Percentiles rank a stretch among this genome's conserved stretches.
Evolutionary conservation across 1,140 invertebrate species (phyloP).

Genomic region (Phortica variegata): DNA sequence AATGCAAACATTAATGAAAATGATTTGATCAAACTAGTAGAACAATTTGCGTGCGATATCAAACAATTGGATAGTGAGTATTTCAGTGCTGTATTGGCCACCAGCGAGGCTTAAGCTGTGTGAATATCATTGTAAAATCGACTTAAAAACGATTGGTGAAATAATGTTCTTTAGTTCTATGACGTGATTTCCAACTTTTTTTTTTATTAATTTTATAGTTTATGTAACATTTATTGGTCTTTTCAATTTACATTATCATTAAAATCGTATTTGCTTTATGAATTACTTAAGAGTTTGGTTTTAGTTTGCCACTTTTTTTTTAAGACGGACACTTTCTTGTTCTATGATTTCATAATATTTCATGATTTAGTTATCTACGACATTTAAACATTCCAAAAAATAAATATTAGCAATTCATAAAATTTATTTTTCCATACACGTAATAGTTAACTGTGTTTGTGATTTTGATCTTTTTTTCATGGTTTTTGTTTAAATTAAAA

Average conservation of each 20-base stretch:
- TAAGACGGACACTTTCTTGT: conserved; percentile 11
- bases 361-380: too few species aligned
- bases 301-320: conserved; percentile 7
- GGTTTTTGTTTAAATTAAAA: too few species aligned
- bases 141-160: conserved; percentile 5
- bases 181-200: too few species aligned
- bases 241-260: conserved; percentile 28
- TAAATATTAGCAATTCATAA: conserved; percentile 42
- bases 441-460: conserved; percentile 51
- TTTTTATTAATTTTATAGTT: not conserved
- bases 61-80: conserved; percentile 45
- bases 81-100: conserved; percentile 32
- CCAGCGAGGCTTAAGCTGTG: conserved; percentile 15
- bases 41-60: conserved; percentile 44
- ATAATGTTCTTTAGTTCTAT: too few species aligned
- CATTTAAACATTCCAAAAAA: conserved; percentile 54
- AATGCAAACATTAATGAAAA: conserved; percentile 48
- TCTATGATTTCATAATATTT: conserved; percentile 11
- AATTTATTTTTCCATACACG: conserved; percentile 45
- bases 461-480: conserved; percentile 19
- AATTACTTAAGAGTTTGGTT: conserved; percentile 18
- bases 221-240: conserved; percentile 40
- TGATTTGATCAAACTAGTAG: conserved; percentile 41
- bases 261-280: conserved; percentile 27
- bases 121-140: not conserved